Conservation (phyloP, 2,888 invertebrate species). For the Octonoba sinensis region DNA sequence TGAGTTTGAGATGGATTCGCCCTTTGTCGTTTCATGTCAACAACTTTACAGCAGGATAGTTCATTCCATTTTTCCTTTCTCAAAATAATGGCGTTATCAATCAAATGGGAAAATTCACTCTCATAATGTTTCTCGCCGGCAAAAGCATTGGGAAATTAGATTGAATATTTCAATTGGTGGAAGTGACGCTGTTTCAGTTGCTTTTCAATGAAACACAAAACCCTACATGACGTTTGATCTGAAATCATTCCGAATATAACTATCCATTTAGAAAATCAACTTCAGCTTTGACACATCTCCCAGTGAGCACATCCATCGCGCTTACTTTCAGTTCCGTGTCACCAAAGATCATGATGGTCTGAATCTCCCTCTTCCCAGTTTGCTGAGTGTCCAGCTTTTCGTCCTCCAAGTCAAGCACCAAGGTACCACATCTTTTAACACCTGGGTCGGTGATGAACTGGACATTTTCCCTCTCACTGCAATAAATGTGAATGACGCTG, state of each 20-base stretch:
- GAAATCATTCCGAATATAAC: too few species aligned
- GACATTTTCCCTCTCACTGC: slow-evolving; percentile 72
- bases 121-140: too few species aligned
- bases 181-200: too few species aligned
- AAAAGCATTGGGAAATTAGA: background rate
- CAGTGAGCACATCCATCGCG: slow-evolving; percentile 73
- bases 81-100: too few species aligned
- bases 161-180: background rate
- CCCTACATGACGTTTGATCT: too few species aligned
- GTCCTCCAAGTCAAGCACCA: slow-evolving; percentile 72
- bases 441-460: slow-evolving; percentile 74
- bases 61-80: too few species aligned
- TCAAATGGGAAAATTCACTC: too few species aligned
- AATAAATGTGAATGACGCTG: slow-evolving; percentile 75
- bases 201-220: too few species aligned
- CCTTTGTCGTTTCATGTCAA: too few species aligned
- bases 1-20: too few species aligned
- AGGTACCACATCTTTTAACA: slow-evolving; percentile 74
- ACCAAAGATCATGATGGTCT: slow-evolving; percentile 75
- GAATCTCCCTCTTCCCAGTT: slow-evolving; percentile 72
- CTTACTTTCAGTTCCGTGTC: slow-evolving; percentile 75
- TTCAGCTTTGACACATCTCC: slow-evolving; percentile 72
- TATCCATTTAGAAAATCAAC: slow-evolving; percentile 72
- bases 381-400: background rate
- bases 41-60: too few species aligned